Evolutionary conservation across 1,140 invertebrate species (phyloP).

Genomic region (Sycophila sp.): DNA sequence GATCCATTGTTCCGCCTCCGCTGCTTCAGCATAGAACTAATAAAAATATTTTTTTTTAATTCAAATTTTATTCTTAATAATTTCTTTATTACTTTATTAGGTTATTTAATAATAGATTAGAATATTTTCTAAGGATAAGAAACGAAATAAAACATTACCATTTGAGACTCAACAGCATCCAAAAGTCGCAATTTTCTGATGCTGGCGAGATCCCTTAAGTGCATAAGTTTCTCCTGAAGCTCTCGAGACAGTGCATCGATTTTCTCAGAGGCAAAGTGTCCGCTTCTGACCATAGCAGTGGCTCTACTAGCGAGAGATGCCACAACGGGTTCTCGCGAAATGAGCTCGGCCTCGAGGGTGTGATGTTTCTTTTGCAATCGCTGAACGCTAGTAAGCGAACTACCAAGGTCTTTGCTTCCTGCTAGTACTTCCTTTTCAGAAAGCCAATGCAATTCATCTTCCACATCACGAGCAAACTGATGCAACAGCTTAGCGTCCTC

Average conservation of each 20-base stretch:
- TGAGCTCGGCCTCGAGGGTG: conserved; percentile 83
- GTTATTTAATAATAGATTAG: background rate
- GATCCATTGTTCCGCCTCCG: conserved; percentile 89
- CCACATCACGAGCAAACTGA: conserved; percentile 85
- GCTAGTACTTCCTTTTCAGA: conserved; percentile 87
- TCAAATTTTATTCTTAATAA: conserved; percentile 13
- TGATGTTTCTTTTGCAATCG: conserved; percentile 97
- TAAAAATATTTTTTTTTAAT: conserved; percentile 23
- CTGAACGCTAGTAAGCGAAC: conserved; percentile 89
- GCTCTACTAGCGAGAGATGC: conserved; percentile 76
- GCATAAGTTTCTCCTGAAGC: conserved; percentile 72
- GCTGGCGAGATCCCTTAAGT: conserved; percentile 77
- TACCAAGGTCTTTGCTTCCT: conserved; percentile 80
- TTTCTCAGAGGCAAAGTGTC: conserved; percentile 81
- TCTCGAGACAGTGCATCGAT: conserved; percentile 75
- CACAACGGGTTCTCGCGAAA: conserved; percentile 84
- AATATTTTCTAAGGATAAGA: background rate
- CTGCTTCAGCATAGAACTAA: conserved; percentile 86
- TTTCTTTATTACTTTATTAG: conserved; percentile 1
- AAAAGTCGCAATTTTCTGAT: conserved; percentile 76
- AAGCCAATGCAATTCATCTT: conserved; percentile 88
- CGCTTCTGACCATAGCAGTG: conserved; percentile 81
- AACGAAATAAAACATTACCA: conserved; percentile 64
- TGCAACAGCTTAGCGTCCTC: conserved; percentile 88
- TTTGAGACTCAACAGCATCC: conserved; percentile 87